These are phyloP conservation scores for Morone chrysops DNA, from an alignment of 2,113 vertebrate species.

Conservation along the genomic window DNA sequence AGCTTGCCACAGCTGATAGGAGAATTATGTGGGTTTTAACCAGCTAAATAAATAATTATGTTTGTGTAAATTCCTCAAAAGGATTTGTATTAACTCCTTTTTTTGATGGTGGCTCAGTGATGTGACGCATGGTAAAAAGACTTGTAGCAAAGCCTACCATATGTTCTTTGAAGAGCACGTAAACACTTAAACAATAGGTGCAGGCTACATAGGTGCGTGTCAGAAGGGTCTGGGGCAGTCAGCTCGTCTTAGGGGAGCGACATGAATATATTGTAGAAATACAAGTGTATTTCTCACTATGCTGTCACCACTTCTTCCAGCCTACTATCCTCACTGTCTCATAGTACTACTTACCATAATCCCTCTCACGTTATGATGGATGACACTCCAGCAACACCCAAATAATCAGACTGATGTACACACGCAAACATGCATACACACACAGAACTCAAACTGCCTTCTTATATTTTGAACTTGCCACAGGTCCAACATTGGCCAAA, in stretches of 20 bases:
- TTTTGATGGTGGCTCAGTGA: slow-evolving; percentile 73
- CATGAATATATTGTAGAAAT: slow-evolving; percentile 43
- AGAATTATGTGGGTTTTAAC: slow-evolving; percentile 84
- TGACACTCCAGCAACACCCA: slow-evolving; percentile 76
- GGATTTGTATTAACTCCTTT: slow-evolving; percentile 80
- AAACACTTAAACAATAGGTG: slow-evolving; percentile 50
- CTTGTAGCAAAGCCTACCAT: slow-evolving; percentile 48
- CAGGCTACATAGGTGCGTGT: slow-evolving; percentile 35
- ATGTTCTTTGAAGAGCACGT: slow-evolving; percentile 56
- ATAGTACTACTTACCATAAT: slow-evolving; percentile 75
- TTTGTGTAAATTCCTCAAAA: slow-evolving; percentile 83
- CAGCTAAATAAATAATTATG: slow-evolving; percentile 85
- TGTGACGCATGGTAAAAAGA: slow-evolving; percentile 62
- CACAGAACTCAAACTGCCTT: slow-evolving; percentile 4
- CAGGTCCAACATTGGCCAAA: slow-evolving; percentile 12
- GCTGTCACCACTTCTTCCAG: slow-evolving; percentile 53
- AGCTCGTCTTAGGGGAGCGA: slow-evolving; percentile 37
- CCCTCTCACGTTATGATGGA: slow-evolving; percentile 68
- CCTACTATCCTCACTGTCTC: slow-evolving; percentile 56
- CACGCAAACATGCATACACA: slow-evolving; percentile 20
- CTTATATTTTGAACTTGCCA: slow-evolving; percentile 5
- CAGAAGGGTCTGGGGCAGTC: slow-evolving; percentile 39
- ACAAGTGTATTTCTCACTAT: slow-evolving; percentile 37
- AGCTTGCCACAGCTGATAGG: slow-evolving; percentile 81
- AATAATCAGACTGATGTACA: slow-evolving; percentile 41